These are phyloP conservation scores for Caenorhabditis sp. DNA, from an alignment of 2,888 invertebrate species.

Conservation along the genomic window DNA sequence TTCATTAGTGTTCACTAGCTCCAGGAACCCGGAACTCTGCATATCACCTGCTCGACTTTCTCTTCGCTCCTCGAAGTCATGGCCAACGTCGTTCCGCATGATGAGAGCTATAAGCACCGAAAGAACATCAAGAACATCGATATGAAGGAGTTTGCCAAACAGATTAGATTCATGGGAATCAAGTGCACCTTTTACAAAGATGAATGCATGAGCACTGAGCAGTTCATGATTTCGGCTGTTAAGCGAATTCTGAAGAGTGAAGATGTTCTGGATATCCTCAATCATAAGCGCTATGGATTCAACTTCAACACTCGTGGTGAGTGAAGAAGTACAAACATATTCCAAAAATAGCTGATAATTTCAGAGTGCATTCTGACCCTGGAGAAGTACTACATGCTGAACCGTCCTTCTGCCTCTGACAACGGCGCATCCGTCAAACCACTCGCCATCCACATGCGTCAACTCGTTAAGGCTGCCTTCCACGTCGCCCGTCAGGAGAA, in stretches of 20 bases:
- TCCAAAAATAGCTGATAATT: background rate
- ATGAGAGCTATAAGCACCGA: background rate
- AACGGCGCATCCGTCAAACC: constrained; percentile 4
- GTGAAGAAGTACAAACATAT: too few relatives aligned
- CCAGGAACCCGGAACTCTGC: background rate
- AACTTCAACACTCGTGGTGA: constrained; percentile 35
- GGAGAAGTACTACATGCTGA: constrained; percentile 24
- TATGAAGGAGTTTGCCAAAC: constrained; percentile 2
- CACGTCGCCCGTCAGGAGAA: background rate
- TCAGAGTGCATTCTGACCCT: constrained; percentile 23
- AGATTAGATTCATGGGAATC: constrained; percentile 16
- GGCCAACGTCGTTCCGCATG: constrained; percentile 12
- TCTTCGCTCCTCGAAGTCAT: constrained; percentile 11
- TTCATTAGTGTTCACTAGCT: background rate
- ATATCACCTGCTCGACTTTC: constrained; percentile 10
- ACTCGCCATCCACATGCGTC: constrained; percentile 11
- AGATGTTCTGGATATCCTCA: constrained; percentile 1
- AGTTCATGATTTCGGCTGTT: constrained; percentile 4
- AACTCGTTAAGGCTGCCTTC: constrained; percentile 5
- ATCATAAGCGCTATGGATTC: constrained; percentile 28
- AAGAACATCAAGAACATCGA: constrained; percentile 16
- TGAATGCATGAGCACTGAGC: background rate
- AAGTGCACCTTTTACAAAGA: constrained; percentile 1
- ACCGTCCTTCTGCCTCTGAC: background rate
- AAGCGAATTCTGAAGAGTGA: constrained; percentile 5